Base-by-base conservation (phyloP, 2,113 vertebrate genomes). In the Podarcis cretensis region DNA sequence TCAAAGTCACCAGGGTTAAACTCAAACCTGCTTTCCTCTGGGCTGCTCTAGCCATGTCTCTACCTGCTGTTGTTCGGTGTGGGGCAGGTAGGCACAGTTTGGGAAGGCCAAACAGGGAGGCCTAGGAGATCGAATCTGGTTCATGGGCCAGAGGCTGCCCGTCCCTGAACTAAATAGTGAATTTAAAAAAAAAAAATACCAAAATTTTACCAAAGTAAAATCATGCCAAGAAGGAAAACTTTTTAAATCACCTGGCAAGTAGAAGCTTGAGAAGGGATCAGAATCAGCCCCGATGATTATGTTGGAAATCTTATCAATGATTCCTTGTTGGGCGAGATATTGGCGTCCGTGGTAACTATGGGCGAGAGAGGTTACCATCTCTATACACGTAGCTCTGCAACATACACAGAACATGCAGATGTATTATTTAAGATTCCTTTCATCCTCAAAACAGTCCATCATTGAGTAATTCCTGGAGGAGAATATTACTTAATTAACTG, bases 231-330 rank as follows among this genome's bases (percentile, higher is more conserved):
- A 37, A 13, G 87, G 21, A 83, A 8, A 0, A 0, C 9, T 7
- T 25, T 54, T 63, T 20, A 63, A 63, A 71, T 95, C 81, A 99
- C 99, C 99, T 96, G 99, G 98, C 89, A 99, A 93, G 91, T 99
- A 99, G 92, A 99, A 98, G 81, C 97, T 96, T 21, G 98, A 98
- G 86, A 99, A 98, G 12, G 99, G 97, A 92, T 99, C 99, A 0
- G 98, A 97, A 25, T 99, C 98, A 1, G 98, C 98, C 1, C 98
- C 98, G 12, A 97, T 95, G 68, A 99, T 98, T 97, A 99, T 98
- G 94, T 99, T 99, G 5, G 98, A 98, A 93, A 99, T 97, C 91
- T 97, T 98, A 82, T 99, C 98, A 21, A 98, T 98, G 63, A 98
- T 92, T 48, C 99, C 98, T 88, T 99, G 98, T 76, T 98, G 98